These are phyloP conservation scores for Rallus crepitans DNA, from an alignment of 2,797 vertebrate genomes.

Conservation along the genomic window DNA sequence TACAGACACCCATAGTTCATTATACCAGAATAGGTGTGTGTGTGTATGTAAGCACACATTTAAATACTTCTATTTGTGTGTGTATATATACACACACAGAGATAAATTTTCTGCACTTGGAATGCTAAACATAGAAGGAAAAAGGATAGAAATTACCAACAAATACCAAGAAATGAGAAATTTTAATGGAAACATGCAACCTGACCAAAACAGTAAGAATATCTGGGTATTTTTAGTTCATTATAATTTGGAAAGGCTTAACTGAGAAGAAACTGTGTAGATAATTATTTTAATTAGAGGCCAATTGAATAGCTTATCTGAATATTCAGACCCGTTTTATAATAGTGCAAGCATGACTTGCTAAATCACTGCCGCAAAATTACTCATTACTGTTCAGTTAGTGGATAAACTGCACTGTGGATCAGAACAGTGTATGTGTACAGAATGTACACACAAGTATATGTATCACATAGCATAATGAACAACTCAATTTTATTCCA, in stretches of 20 bases:
- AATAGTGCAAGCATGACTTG: not conserved
- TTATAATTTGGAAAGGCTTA: slow-evolving; percentile 19
- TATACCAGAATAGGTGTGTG: not conserved
- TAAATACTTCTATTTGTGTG: not conserved
- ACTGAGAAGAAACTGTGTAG: not conserved
- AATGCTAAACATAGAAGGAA: not conserved
- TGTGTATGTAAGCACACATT: not conserved
- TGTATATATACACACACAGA: too few species aligned
- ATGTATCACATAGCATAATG: not conserved
- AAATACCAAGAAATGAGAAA: not conserved
- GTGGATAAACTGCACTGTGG: not conserved
- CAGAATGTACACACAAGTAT: not conserved
- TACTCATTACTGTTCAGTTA: not conserved
- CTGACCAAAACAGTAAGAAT: not conserved
- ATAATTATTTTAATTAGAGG: not conserved
- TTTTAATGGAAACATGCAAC: not conserved
- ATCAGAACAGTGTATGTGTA: not conserved
- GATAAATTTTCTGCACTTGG: not conserved
- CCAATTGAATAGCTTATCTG: not conserved
- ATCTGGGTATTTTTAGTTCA: not conserved
- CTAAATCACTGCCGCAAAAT: not conserved
- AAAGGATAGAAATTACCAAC: not conserved
- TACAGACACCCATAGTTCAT: not conserved
- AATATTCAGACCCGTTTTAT: not conserved
- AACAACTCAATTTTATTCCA: not conserved